Conservation (phyloP, 2,888 invertebrate species). For the Andrena chrysosceles region DNA sequence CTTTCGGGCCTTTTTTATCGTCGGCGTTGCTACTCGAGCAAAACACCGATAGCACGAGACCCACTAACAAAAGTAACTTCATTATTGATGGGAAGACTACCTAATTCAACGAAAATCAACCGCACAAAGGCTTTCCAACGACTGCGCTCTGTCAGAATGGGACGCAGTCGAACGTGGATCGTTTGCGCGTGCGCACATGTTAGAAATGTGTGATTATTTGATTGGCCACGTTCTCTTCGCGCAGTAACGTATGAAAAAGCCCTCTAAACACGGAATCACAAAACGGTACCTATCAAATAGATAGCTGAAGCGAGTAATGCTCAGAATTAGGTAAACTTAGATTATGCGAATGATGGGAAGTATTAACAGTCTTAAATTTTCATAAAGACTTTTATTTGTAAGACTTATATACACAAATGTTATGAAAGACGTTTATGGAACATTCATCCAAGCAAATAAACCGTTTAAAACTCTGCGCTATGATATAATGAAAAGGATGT, state of each 20-base stretch:
- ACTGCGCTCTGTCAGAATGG: conserved; percentile 52
- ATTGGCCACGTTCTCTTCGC: conserved; percentile 56
- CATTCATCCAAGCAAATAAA: background rate
- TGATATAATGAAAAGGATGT: background rate
- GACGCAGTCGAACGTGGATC: conserved; percentile 43
- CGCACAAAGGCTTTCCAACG: conserved; percentile 36
- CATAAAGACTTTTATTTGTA: background rate
- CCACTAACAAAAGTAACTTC: conserved; percentile 69
- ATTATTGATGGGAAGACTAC: conserved; percentile 48
- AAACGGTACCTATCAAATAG: background rate
- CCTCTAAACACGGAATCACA: background rate
- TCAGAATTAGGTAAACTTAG: too few species aligned
- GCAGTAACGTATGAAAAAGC: conserved; percentile 28
- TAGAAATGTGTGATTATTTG: conserved; percentile 64
- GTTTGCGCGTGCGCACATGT: conserved; percentile 52
- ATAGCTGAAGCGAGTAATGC: background rate
- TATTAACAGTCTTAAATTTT: too few species aligned
- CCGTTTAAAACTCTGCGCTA: background rate
- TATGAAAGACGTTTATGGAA: background rate
- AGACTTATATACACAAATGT: background rate
- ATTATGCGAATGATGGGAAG: too few species aligned
- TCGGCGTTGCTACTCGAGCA: conserved; percentile 84
- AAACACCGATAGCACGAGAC: conserved; percentile 63
- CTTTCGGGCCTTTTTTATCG: conserved; percentile 92
- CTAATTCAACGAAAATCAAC: conserved; percentile 16